These are phyloP conservation scores for Lochmaea capreae DNA, from an alignment of 2,888 invertebrate genomes.

Conservation along the genomic window DNA sequence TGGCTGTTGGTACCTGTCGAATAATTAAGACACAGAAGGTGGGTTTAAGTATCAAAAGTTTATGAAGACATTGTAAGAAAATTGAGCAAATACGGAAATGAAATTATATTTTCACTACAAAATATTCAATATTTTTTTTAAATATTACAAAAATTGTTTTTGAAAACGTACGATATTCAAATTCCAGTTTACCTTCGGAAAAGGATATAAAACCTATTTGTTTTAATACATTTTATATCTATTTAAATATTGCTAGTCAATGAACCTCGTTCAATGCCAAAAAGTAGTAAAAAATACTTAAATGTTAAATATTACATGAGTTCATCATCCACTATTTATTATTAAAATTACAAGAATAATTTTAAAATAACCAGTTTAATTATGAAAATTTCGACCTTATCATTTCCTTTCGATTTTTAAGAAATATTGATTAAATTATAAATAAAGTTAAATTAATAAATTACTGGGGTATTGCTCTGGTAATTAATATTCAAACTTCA, in stretches of 20 bases:
- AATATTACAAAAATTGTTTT: not conserved
- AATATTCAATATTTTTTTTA: too few relatives aligned
- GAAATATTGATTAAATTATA: slow-evolving; percentile 3
- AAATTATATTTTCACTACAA: too few relatives aligned
- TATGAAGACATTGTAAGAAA: too few relatives aligned
- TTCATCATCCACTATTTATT: not conserved
- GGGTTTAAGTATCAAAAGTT: too few relatives aligned
- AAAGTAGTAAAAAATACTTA: not conserved
- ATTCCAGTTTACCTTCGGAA: not conserved
- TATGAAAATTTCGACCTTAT: not conserved
- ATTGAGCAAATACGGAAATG: too few relatives aligned
- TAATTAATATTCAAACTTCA: not conserved
- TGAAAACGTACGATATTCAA: not conserved
- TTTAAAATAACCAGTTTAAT: not conserved
- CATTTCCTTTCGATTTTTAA: not conserved
- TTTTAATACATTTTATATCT: not conserved
- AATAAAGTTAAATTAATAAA: not conserved
- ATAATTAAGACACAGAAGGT: too few relatives aligned
- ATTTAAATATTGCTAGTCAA: not conserved
- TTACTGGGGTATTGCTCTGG: not conserved
- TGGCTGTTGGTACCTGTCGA: too few relatives aligned
- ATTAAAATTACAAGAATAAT: not conserved
- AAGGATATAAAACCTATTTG: not conserved
- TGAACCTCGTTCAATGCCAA: not conserved
- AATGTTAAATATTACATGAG: slow-evolving; percentile 1